A percentile compares a stretch with the other conserved stretches of the same genome.
Conservation (phyloP, 2,888 invertebrate species). For the Nomada hirtipes region DNA sequence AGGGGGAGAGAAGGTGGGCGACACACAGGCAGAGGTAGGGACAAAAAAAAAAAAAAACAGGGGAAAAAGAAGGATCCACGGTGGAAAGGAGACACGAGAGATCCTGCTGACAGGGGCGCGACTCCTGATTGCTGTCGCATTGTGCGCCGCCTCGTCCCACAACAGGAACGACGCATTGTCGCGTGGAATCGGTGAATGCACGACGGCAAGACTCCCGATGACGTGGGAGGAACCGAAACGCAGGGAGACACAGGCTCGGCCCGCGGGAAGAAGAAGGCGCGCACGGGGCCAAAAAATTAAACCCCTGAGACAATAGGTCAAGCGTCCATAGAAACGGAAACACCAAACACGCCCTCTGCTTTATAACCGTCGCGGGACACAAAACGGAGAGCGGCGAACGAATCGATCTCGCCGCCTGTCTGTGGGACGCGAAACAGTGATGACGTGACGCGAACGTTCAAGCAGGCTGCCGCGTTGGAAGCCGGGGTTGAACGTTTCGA, state of each 20-base stretch:
- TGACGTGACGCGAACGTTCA: constrained; percentile 20
- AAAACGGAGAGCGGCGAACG: constrained; percentile 20
- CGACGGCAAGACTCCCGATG: constrained; percentile 66
- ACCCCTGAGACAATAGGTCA: constrained; percentile 83
- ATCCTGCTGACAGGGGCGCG: constrained; percentile 82
- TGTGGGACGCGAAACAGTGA: not conserved
- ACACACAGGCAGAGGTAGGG: constrained; percentile 16
- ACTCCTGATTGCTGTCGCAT: constrained; percentile 84
- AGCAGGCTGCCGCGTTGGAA: not conserved
- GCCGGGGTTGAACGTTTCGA: not conserved
- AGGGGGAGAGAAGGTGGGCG: constrained; percentile 27
- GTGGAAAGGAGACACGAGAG: constrained; percentile 68
- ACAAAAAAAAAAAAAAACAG: constrained; percentile 2
- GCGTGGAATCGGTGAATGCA: constrained; percentile 68
- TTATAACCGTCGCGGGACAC: constrained; percentile 61
- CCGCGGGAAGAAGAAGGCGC: constrained; percentile 27
- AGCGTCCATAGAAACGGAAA: constrained; percentile 82
- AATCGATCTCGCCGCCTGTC: constrained; percentile 41
- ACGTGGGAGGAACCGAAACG: constrained; percentile 71
- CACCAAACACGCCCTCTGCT: constrained; percentile 81
- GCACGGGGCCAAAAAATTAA: constrained; percentile 79
- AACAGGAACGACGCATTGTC: constrained; percentile 75
- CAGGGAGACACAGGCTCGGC: constrained; percentile 43
- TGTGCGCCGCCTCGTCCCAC: constrained; percentile 79
- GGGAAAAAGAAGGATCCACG: not conserved